Evolutionary conservation across 1,140 invertebrate species (phyloP), one percentile per base, ranked within the genome.

Genomic region (Drosophila pallidifrons): DNA sequence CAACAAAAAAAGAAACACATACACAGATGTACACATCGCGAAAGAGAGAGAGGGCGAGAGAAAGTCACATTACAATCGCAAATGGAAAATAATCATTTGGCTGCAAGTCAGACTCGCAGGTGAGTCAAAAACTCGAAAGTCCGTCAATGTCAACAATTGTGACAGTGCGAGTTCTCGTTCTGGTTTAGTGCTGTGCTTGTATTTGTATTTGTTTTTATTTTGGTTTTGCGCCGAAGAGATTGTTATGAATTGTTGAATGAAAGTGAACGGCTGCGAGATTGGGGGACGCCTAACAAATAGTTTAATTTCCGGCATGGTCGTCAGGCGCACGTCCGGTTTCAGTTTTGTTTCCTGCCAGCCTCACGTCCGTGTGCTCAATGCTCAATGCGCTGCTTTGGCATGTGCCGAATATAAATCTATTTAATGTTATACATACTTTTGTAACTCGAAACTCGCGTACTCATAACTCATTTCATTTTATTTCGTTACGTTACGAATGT

Each of bases 301-400:
- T 89, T 89, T 89, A 89, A 89, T 89, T 89, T 89, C 85, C 85
- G 85, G 85, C 47, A 47, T 76, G 68, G 68, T 74, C 81, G 70
- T 79, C 85, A 73, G 54, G 68, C 80, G 58, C 57, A 85, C 85
- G 72, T 89, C 85, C 85, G 85, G 85, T 89, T 89, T 89, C 85
- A 89, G 85, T 85, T 89, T 68, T 81, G 81, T 89, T 89, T 89
- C 85, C 85, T 57, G 81, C 58, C 58, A 47, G 45, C 16, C 54
- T 28, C 47, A 20, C 59, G 5, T 25, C 13, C 54, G 6, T 30
- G 11, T 61, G 65, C 57, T 65, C 41, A 46, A 43, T 46, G 46
- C 51, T 69, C 47, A 57, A 15, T 51, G 60, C 13, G 16, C n/a
- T 11, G 51, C 7, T 6, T 38, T 45, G 75, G 55, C 63, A 79